phyloP scores from a whole-genome alignment of 2,113 vertebrate genomes.

The Puntigrus tetrazona region DNA sequence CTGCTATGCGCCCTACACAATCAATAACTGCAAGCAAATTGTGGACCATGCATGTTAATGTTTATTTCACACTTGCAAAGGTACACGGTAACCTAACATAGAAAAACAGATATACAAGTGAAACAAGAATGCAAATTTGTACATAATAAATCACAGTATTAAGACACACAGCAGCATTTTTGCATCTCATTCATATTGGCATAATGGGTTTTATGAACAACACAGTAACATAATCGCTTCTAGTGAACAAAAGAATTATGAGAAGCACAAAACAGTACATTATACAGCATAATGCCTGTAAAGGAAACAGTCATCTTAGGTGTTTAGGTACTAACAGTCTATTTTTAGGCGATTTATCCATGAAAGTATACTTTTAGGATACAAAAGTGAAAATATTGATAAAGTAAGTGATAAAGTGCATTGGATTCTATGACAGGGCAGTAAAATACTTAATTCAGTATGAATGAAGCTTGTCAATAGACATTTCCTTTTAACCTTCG shows the following conservation, averaged over 20 bases:
- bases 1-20: not conserved
- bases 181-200: conserved; percentile 45
- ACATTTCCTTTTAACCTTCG: not conserved
- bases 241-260: not conserved
- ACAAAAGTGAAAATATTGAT: not conserved
- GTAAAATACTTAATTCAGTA: conserved; percentile 36
- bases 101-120: conserved; percentile 69
- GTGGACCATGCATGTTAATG: conserved; percentile 80
- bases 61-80: conserved; percentile 95
- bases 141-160: conserved; percentile 54
- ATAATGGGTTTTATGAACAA: conserved; percentile 38
- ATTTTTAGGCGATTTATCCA: conserved; percentile 39
- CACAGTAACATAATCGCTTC: not conserved
- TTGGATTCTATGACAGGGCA: conserved; percentile 42
- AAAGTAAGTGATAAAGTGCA: conserved; percentile 46
- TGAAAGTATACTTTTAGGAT: not conserved
- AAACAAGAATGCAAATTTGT: conserved; percentile 40
- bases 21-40: conserved; percentile 45
- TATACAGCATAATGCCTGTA: not conserved
- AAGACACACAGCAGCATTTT: conserved; percentile 56
- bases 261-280: conserved; percentile 8
- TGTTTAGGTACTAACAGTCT: conserved; percentile 46
- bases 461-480: conserved; percentile 5
- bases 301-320: not conserved
- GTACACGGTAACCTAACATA: conserved; percentile 77